Evolutionary conservation across 1,140 invertebrate genomes (phyloP).

Genomic region (Ganaspis sp.): DNA sequence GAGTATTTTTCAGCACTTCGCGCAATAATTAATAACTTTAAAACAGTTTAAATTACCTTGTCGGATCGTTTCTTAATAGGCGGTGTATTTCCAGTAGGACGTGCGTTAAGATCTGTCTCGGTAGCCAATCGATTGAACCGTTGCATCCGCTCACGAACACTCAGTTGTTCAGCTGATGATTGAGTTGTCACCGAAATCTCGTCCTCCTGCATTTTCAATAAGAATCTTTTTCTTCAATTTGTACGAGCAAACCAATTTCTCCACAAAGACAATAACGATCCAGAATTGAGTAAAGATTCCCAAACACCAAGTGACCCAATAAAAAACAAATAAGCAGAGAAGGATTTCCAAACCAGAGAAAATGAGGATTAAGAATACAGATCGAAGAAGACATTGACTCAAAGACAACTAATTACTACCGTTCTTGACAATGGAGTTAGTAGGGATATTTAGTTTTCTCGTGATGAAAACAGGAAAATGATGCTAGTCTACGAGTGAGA

Average conservation of each 20-base stretch:
- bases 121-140: conserved; percentile 94
- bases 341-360: background rate
- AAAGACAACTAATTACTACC: background rate
- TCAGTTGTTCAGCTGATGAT: conserved; percentile 79
- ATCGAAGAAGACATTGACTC: background rate
- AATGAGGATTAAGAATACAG: background rate
- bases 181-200: conserved; percentile 61
- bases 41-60: conserved; percentile 76
- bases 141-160: conserved; percentile 93
- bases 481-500: background rate
- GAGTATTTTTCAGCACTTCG: background rate
- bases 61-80: conserved; percentile 79
- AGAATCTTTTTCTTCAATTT: background rate
- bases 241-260: background rate
- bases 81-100: conserved; percentile 71
- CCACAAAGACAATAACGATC: background rate
- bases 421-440: background rate
- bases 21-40: background rate
- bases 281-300: background rate
- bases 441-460: background rate
- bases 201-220: conserved; percentile 70
- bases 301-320: background rate
- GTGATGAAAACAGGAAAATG: background rate
- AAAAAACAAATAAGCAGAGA: background rate
- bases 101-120: conserved; percentile 70